Base-by-base conservation (phyloP, 2,888 invertebrate species). In the Biston stratarius region DNA sequence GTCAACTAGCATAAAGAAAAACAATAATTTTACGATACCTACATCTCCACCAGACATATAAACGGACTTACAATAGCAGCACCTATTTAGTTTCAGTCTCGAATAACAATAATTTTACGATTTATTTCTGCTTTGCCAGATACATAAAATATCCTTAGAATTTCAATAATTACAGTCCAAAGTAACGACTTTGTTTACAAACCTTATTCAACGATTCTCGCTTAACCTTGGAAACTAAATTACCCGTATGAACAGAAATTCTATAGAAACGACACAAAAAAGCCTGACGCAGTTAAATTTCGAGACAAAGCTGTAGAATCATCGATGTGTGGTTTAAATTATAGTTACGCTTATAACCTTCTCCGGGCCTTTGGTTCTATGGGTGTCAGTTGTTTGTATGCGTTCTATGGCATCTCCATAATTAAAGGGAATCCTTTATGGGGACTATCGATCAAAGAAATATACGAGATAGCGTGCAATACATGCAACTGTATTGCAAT, bases 191-290 rank as follows among this genome's bases (percentile, higher is more conserved):
- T 64, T 64, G 56, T 47, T 52, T 45, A 38, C n/a, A 40, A 62
- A 45, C 15, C 33, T 42, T 62, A 52, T 38, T 38, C 38, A 38
- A 52, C 49, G 33, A 48, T 52, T n/a, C 57, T 45, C 47, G 51
- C 5, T 12, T 49, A 33, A 52, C 67, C 62, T 68, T 68, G 67
- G 9, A 38, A 34, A 34, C 40, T 36, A 14, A 64, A 64, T 60
- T 55, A 63, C 67, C 67, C 59, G 63, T 60, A 64, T 52, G 63
- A 52, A 63, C 60, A 51, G 48, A 67, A 67, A 63, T 63, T 67
- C 63, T 45, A 67, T 49, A 38, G 67, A 49, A 36, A 34, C 33
- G 12, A 40, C 38, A 66, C 44, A 56, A 52, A 60, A 62, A 63
- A 65, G 7, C 44, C 44, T 49, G 47, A 33, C 56, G 45, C 49